A percentile compares a stretch with the other conserved stretches of the same genome.
Conservation (phyloP, 2,888 invertebrate genomes). For the Arrhopalites spinosus region DNA sequence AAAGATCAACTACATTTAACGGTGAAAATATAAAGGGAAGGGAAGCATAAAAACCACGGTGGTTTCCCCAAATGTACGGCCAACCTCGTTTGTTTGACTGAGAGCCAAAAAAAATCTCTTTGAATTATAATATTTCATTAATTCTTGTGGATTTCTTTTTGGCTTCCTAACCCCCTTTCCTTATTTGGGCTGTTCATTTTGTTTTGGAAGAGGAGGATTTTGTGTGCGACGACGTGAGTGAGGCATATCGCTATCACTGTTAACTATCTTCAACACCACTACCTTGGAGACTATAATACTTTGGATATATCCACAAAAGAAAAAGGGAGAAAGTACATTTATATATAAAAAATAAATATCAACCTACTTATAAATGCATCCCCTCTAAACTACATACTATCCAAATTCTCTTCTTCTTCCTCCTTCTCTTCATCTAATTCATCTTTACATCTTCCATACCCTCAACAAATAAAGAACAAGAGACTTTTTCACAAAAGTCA, state of each 20-base stretch:
- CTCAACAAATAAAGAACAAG: neutral
- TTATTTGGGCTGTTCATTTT: conserved; percentile 23
- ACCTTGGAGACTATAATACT: no score
- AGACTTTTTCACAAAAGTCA: no score
- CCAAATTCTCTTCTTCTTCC: conserved; percentile 1
- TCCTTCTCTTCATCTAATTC: neutral
- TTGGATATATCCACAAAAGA: neutral
- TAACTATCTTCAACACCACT: no score
- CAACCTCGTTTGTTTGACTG: neutral
- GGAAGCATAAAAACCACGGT: conserved; percentile 7
- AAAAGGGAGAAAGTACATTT: neutral
- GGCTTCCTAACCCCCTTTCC: neutral
- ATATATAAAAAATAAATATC: neutral
- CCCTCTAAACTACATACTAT: neutral
- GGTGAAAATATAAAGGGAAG: no score
- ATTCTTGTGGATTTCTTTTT: neutral
- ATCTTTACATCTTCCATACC: neutral
- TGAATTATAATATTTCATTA: conserved; percentile 22
- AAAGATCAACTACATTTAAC: no score
- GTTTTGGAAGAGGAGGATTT: neutral
- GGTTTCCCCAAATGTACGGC: conserved; percentile 15
- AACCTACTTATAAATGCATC: no score
- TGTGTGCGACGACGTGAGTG: conserved; percentile 35
- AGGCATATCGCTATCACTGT: neutral
- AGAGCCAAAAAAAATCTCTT: neutral